Evolutionary conservation across 2,888 invertebrate genomes (phyloP).

Genomic region (Allygus modestus): DNA sequence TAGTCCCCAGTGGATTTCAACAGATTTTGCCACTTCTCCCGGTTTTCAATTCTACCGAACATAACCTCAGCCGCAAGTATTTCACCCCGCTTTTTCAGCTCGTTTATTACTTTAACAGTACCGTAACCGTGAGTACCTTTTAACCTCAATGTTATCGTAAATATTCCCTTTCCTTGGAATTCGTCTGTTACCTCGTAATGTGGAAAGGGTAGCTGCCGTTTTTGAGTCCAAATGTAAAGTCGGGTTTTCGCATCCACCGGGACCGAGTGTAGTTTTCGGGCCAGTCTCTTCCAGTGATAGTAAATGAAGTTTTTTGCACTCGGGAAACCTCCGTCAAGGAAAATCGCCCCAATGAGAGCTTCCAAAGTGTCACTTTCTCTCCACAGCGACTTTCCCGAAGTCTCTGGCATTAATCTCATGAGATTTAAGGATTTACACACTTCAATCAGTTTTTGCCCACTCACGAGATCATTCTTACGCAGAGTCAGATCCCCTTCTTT

Average conservation of each 20-base stretch:
- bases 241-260: constrained; percentile 16
- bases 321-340: constrained; percentile 28
- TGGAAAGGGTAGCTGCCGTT: constrained; percentile 14
- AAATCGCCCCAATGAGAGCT: constrained; percentile 36
- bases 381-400: neutral
- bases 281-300: neutral
- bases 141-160: neutral
- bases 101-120: constrained; percentile 10
- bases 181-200: constrained; percentile 13
- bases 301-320: constrained; percentile 31
- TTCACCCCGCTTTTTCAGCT: constrained; percentile 25
- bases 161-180: neutral
- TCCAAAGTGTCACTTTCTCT: constrained; percentile 39
- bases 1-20: constrained; percentile 28
- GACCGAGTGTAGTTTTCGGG: neutral
- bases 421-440: constrained; percentile 2
- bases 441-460: neutral
- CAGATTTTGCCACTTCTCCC: constrained; percentile 36
- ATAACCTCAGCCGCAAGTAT: constrained; percentile 17
- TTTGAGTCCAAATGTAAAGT: constrained; percentile 51
- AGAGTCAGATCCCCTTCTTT: constrained; percentile 19
- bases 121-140: constrained; percentile 27
- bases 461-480: constrained; percentile 30
- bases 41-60: constrained; percentile 29
- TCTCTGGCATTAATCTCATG: constrained; percentile 21